Evolutionary conservation across 2,888 invertebrate genomes (phyloP), one percentile per base, ranked within the genome.

Genomic region (Monoplex corrugatus): DNA sequence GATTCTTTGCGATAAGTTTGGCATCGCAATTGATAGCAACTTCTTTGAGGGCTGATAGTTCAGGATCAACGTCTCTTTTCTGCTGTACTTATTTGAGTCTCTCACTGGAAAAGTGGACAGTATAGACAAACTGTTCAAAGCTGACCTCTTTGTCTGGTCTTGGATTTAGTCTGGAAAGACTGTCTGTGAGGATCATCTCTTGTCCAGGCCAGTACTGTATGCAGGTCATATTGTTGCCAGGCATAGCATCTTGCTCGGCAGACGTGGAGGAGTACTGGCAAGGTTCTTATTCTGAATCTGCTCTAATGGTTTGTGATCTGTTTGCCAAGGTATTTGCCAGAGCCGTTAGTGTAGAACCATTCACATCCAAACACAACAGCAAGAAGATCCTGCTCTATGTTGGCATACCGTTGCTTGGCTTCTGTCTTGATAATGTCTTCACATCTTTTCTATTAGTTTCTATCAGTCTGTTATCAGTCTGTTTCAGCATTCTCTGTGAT

Each of bases 341-440:
- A 80, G 80, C n/a, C 35, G 35, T 80, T 80, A 43, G 13, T 44
- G 82, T 82, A 44, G 43, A 44, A 82, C 16, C 28, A 44, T 23
- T 82, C 82, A 43, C 44, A 43, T 13, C 82, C 82, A 45, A 82
- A 82, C 32, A 82, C 82, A 28, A 43, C 44, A 38, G 82, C 82
- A 23, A 82, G 82, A 13, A 82, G 43, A 19, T 82, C 40, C 16
- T 44, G 43, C 32, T 82, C 82, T n/a, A 82, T 82, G 82, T 82
- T 82, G 44, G 82, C 44, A 28, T 82, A 82, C 6, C 44, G 82
- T n/a, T 82, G n/a, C 23, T 43, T n/a, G 40, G 44, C n/a, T 6
- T 82, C 43, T n/a, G 82, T n/a, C n/a, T n/a, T n/a, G n/a, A n/a
- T n/a, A n/a, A n/a, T n/a, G n/a, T n/a, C n/a, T n/a, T 82, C 32